phyloP scores from a whole-genome alignment of 2,797 vertebrate genomes.

The Menidia menidia region DNA sequence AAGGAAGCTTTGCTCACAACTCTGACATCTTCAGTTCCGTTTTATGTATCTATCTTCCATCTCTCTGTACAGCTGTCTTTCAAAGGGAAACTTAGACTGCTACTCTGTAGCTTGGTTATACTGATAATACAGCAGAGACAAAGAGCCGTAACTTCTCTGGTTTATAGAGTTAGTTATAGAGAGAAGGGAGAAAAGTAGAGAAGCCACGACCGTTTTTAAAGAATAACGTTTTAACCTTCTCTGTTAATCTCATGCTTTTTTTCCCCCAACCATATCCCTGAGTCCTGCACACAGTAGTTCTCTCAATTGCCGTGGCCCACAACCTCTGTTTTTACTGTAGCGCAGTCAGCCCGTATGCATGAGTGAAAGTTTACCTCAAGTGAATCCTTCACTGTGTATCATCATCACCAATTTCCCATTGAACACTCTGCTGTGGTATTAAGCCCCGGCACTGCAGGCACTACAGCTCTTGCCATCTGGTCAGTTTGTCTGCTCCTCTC shows the following conservation, averaged over 20 bases:
- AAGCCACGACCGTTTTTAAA: background rate
- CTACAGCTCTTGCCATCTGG: constrained; percentile 81
- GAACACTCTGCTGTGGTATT: constrained; percentile 62
- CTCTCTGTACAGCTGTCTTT: background rate
- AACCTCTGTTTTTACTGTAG: background rate
- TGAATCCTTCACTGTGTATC: constrained; percentile 11
- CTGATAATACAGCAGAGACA: background rate
- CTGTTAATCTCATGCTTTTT: background rate
- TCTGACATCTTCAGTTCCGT: too few relatives aligned
- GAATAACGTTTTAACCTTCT: too few relatives aligned
- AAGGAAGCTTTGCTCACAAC: too few relatives aligned
- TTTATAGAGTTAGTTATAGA: background rate
- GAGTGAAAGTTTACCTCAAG: constrained; percentile 30
- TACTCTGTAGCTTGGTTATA: background rate
- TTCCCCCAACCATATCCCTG: background rate
- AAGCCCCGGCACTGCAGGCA: constrained; percentile 68
- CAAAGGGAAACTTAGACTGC: background rate
- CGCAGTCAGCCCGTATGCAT: constrained; percentile 10
- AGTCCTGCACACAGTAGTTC: background rate
- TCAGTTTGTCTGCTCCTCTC: constrained; percentile 75
- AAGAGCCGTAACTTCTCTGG: background rate
- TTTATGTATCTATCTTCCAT: background rate
- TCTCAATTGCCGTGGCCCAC: background rate
- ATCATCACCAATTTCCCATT: constrained; percentile 38
- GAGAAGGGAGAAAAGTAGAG: too few relatives aligned